Evolutionary conservation across 2,113 vertebrate species (phyloP), one percentile per base, ranked within the genome.

Genomic region (Notechis scutatus): DNA sequence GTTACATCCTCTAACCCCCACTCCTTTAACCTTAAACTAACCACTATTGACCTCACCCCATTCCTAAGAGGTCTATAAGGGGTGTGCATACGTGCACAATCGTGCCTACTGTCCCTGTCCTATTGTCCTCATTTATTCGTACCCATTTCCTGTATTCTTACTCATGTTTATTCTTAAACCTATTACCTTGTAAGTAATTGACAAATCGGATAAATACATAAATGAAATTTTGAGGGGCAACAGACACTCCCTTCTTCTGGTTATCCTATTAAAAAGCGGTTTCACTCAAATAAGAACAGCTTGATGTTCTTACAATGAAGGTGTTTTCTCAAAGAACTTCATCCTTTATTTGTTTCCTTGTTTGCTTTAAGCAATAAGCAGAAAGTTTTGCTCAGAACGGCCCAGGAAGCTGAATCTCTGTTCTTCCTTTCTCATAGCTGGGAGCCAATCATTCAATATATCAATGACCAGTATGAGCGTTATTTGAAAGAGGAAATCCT

Each of bases 401-500:
- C 39, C 34, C 34, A 39, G 69, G 69, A 39, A 81, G 2, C 18
- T 20, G 15, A 81, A 39, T 21, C 18, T 47, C 23, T 20, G 0
- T 34, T 57, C 21, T 64, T 34, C 42, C 1, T 45, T 69, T 34
- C 55, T 0, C 59, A 59, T 95, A 99, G 99, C 97, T 99, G 99
- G 99, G 98, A 99, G 26, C 99, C 99, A 34, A 98, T 99, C 94
- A 97, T 99, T 92, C 97, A 97, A 92, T 99, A 99, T 91, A 97
- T 99, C 96, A 99, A 98, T 0, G 98, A 99, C 90, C 99, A 99
- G 96, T 99, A 99, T 0, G 99, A 99, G 96, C 98, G 95, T 87
- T 99, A 99, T 95, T 97, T 99, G 69, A 97, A 97, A 18, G 99
- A 99, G 92, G 99, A 99, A 95, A 97, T 99, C 91, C 98, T 99